Evolutionary conservation across 2,888 invertebrate species (phyloP).

Genomic region (Nomada ruficornis): DNA sequence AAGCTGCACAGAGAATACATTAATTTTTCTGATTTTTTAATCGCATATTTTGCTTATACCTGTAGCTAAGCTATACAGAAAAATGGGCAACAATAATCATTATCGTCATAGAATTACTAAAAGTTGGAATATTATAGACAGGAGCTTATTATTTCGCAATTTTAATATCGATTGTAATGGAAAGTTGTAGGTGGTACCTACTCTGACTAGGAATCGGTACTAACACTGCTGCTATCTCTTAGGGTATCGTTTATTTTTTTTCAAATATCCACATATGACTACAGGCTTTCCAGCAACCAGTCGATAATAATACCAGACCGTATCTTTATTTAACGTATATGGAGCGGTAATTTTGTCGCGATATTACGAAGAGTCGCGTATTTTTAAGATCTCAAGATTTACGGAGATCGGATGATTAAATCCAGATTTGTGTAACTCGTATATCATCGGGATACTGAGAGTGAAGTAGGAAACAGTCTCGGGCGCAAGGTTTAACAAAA

Average conservation of each 20-base stretch:
- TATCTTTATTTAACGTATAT: neutral
- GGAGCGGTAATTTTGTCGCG: neutral
- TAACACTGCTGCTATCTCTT: too few relatives aligned
- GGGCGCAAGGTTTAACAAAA: slow-evolving; percentile 13
- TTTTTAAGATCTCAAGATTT: neutral
- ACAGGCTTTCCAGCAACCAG: too few relatives aligned
- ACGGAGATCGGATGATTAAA: slow-evolving; percentile 2
- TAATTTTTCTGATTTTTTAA: slow-evolving; percentile 42
- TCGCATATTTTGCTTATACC: neutral
- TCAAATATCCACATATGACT: too few relatives aligned
- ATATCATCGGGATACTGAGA: slow-evolving; percentile 2
- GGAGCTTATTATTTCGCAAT: too few relatives aligned
- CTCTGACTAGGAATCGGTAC: too few relatives aligned
- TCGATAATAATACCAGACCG: neutral
- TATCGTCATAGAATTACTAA: neutral
- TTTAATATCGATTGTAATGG: too few relatives aligned
- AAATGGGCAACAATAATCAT: slow-evolving; percentile 5
- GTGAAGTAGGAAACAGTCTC: slow-evolving; percentile 31
- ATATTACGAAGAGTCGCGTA: neutral
- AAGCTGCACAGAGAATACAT: neutral
- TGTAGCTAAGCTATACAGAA: slow-evolving; percentile 1
- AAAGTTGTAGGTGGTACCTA: too few relatives aligned
- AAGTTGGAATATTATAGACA: too few relatives aligned
- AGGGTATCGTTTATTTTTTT: too few relatives aligned
- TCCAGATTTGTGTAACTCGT: slow-evolving; percentile 30